These are phyloP conservation scores for Sebastes cheni DNA, from an alignment of 2,797 vertebrate genomes.

Conservation along the genomic window DNA sequence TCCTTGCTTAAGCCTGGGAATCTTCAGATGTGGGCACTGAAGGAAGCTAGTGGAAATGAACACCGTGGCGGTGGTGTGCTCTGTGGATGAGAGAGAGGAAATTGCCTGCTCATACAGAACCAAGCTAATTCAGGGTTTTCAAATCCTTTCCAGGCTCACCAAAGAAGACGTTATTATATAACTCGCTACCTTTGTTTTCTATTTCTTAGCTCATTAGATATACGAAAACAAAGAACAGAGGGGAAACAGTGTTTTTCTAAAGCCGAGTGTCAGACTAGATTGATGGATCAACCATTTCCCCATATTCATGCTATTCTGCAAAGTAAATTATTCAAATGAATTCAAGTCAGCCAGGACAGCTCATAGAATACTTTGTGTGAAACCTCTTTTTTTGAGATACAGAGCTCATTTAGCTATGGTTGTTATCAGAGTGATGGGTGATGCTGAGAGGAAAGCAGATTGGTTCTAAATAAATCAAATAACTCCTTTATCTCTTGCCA, in stretches of 20 bases:
- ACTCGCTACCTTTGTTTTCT: slow-evolving; percentile 52
- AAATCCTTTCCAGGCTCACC: slow-evolving; percentile 57
- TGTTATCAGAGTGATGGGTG: slow-evolving; percentile 67
- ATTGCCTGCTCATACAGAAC: slow-evolving; percentile 65
- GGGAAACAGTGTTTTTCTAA: slow-evolving; percentile 48
- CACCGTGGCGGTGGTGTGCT: slow-evolving; percentile 55
- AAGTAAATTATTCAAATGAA: slow-evolving; percentile 81
- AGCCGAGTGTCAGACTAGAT: slow-evolving; percentile 58
- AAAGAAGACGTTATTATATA: slow-evolving; percentile 59
- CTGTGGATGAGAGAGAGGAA: slow-evolving; percentile 73
- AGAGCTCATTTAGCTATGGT: slow-evolving; percentile 66
- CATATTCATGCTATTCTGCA: slow-evolving; percentile 61
- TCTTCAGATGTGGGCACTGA: slow-evolving; percentile 71
- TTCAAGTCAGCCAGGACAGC: slow-evolving; percentile 62
- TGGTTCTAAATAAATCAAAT: slow-evolving; percentile 60
- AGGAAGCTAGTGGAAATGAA: slow-evolving; percentile 75
- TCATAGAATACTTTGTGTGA: slow-evolving; percentile 66
- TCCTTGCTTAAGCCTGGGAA: slow-evolving; percentile 53
- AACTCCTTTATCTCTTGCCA: slow-evolving; percentile 51
- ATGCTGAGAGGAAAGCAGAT: slow-evolving; percentile 55
- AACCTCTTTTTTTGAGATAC: slow-evolving; percentile 55
- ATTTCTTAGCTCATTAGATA: slow-evolving; percentile 49
- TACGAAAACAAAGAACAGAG: slow-evolving; percentile 53
- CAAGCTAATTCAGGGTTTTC: slow-evolving; percentile 55
- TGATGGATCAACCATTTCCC: slow-evolving; percentile 73